Evolutionary conservation across 2,888 invertebrate species (phyloP), one percentile per base, ranked within the genome.

Genomic region (Lysandra bellargus): DNA sequence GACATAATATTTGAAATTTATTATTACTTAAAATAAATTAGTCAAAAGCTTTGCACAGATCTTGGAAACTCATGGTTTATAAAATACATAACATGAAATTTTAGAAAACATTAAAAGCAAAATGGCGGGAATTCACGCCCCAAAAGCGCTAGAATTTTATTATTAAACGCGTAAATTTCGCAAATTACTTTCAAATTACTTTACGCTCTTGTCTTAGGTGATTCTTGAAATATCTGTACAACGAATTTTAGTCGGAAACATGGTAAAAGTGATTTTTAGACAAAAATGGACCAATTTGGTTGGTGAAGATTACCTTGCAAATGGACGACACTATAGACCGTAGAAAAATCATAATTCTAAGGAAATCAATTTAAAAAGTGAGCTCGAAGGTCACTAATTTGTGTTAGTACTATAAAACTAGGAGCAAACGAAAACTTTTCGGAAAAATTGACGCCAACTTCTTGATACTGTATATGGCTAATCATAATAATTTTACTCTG

Each of bases 191-290:
- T 33, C 69, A 69, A 69, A 69, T 64, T 33, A 33, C 33, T 69
- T 69, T 69, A 33, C 64, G 33, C n/a, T 60, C 60, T n/a, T 64
- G 64, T 64, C 23, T 64, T 64, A 3, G 64, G n/a, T 64, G 64
- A 23, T 64, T 23, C 9, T 30, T 30, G 64, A 23, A 9, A 64
- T 61, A 61, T 61, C 4, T 64, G 3, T 64, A n/a, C 5, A n/a
- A 61, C 44, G 44, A 44, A 40, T 23, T n/a, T 7, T 6, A 23
- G 61, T n/a, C 1, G 17, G 6, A 61, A 61, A 61, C n/a, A 6
- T 6, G 23, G n/a, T 61, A 61, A n/a, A 2, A 17, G 6, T n/a
- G 61, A 61, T 61, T 61, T 53, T 44, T 44, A 9, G 7, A 0
- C 9, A 9, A 44, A 14, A 53, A 14, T 53, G 14, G 0, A 53